phyloP scores from a whole-genome alignment of 2,888 invertebrate genomes.

The Microplitis deprimator region DNA sequence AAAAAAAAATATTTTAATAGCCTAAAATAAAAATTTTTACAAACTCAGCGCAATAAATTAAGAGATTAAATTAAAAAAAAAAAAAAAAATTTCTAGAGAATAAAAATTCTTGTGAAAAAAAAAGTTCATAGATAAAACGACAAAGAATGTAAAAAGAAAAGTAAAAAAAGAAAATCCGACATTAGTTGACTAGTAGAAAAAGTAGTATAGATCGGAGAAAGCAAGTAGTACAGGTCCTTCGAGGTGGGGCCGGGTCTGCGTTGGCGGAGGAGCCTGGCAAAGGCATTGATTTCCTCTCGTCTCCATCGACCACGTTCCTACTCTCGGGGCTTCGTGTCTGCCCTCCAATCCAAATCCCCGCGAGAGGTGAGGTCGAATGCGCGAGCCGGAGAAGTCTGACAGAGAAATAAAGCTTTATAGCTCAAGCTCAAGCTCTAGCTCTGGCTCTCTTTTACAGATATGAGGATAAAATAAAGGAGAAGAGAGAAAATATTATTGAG shows the following conservation, averaged over 20 bases:
- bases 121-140: not conserved
- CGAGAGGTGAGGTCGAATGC: constrained; percentile 53
- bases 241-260: constrained; percentile 42
- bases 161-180: constrained; percentile 12
- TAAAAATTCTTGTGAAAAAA: not conserved
- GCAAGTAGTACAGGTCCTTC: constrained; percentile 40
- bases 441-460: not conserved
- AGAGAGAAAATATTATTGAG: constrained; percentile 11
- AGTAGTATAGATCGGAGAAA: constrained; percentile 15
- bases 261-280: constrained; percentile 53
- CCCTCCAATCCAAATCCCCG: constrained; percentile 62
- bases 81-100: not conserved
- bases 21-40: not conserved
- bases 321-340: constrained; percentile 48
- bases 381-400: constrained; percentile 23
- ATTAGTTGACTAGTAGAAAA: constrained; percentile 7
- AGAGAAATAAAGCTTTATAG: constrained; percentile 3
- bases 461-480: constrained; percentile 41
- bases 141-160: constrained; percentile 1
- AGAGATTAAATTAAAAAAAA: constrained; percentile 4
- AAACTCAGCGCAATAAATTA: not conserved
- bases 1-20: not conserved
- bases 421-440: not conserved
- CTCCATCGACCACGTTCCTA: constrained; percentile 67
- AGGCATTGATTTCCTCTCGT: constrained; percentile 71